phyloP scores from a whole-genome alignment of 2,888 invertebrate genomes.

The Latrodectus hesperus region DNA sequence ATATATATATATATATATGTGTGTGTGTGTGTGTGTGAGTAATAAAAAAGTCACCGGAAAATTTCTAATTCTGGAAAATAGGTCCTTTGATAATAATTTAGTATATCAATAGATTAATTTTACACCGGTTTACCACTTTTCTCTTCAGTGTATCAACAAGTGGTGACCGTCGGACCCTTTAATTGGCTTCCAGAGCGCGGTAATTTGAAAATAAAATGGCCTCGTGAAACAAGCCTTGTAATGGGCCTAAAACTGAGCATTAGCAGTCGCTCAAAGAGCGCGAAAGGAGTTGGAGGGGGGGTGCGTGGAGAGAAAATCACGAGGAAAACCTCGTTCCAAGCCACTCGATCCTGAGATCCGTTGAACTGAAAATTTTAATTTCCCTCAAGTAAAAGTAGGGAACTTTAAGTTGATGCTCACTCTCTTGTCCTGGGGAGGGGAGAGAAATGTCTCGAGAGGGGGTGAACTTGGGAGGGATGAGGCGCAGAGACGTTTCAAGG shows the following conservation, averaged over 20 bases:
- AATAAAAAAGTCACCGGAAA: too few relatives aligned
- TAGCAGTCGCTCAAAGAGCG: constrained; percentile 68
- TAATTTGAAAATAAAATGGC: constrained; percentile 70
- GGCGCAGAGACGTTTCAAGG: constrained; percentile 14
- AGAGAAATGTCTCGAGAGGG: neutral
- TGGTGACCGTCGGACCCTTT: constrained; percentile 65
- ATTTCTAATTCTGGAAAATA: too few relatives aligned
- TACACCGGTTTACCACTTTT: too few relatives aligned
- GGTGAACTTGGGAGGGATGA: neutral
- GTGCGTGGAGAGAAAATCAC: constrained; percentile 21
- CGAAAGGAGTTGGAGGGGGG: constrained; percentile 46
- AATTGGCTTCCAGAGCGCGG: constrained; percentile 68
- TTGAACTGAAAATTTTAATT: constrained; percentile 68
- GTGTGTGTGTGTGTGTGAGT: too few relatives aligned
- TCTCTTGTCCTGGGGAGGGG: neutral
- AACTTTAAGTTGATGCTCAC: constrained; percentile 57
- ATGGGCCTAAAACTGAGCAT: constrained; percentile 70
- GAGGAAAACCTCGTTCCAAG: constrained; percentile 49
- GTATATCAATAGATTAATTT: too few relatives aligned
- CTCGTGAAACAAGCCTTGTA: constrained; percentile 69
- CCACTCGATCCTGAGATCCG: constrained; percentile 58
- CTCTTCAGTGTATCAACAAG: too few relatives aligned
- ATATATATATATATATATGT: too few relatives aligned
- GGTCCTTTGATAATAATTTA: too few relatives aligned
- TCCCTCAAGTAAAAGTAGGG: constrained; percentile 61